Percentiles rank a stretch among this genome's conserved stretches.
phyloP scores from a whole-genome alignment of 2,888 invertebrate species.

The Erebia ligea region DNA sequence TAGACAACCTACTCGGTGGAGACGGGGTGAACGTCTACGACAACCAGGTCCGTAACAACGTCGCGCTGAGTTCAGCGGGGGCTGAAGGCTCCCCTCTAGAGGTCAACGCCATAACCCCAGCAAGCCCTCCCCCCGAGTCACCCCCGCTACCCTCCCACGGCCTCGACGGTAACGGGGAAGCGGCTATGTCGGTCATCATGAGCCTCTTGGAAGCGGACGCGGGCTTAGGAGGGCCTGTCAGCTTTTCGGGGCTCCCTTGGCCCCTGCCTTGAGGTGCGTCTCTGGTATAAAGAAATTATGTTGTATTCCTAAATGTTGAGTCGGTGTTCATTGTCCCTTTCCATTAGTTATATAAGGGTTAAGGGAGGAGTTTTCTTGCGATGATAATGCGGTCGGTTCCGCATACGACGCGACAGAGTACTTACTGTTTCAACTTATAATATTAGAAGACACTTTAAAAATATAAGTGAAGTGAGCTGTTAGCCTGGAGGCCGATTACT shows the following conservation, averaged over 20 bases:
- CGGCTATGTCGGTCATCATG: conserved; percentile 96
- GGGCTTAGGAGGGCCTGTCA: conserved; percentile 93
- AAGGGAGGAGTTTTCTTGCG: too few species aligned
- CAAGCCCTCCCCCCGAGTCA: conserved; percentile 49
- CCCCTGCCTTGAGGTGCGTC: conserved; percentile 85
- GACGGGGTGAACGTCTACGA: conserved; percentile 37
- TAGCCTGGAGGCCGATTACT: too few species aligned
- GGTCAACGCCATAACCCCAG: conserved; percentile 56
- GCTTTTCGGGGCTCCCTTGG: conserved; percentile 94
- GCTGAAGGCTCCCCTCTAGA: conserved; percentile 44
- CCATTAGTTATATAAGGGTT: too few species aligned
- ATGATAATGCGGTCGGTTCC: too few species aligned
- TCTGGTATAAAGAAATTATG: background rate
- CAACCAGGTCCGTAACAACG: conserved; percentile 63
- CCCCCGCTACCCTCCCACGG: conserved; percentile 59
- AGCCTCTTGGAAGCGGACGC: conserved; percentile 94
- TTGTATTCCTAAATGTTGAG: background rate
- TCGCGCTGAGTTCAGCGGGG: conserved; percentile 58
- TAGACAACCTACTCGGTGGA: background rate
- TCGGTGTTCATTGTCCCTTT: too few species aligned
- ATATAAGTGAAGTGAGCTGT: too few species aligned
- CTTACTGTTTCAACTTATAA: too few species aligned
- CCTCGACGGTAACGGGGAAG: conserved; percentile 92
- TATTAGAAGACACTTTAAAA: background rate
- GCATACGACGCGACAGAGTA: too few species aligned